phyloP scores from a whole-genome alignment of 2,888 invertebrate genomes.

The Melikaiella ostensackeni region DNA sequence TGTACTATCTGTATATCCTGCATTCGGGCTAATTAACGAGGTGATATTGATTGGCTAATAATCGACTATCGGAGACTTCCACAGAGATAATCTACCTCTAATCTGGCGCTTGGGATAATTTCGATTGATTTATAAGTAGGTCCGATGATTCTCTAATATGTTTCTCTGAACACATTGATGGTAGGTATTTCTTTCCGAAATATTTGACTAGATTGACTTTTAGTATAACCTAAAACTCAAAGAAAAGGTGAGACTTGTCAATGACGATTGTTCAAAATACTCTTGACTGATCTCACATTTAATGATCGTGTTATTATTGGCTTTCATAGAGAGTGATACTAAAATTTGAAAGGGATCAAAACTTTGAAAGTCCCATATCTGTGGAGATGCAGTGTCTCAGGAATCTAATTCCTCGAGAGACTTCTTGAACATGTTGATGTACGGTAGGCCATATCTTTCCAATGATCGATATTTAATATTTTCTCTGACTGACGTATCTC shows the following conservation, averaged over 20 bases:
- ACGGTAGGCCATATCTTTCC: neutral
- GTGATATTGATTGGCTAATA: neutral
- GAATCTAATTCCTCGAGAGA: neutral
- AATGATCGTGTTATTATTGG: neutral
- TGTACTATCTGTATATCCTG: neutral
- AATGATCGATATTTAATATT: slow-evolving; percentile 6
- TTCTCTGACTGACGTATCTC: neutral
- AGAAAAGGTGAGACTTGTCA: neutral
- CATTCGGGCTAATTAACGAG: neutral
- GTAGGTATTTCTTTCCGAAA: neutral
- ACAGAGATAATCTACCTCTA: neutral
- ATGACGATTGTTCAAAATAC: neutral
- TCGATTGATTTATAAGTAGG: neutral
- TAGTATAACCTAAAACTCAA: neutral
- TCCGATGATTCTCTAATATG: neutral
- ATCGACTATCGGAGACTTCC: neutral
- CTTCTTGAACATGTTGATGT: neutral
- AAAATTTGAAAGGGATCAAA: neutral
- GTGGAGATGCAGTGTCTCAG: neutral
- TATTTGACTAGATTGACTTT: neutral
- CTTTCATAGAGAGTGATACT: no score
- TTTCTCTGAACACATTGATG: neutral
- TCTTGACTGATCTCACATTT: neutral
- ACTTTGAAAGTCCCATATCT: neutral
- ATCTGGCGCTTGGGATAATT: neutral